Evolutionary conservation across 2,888 invertebrate genomes (phyloP).

Genomic region (Lycocerus yunnanus): DNA sequence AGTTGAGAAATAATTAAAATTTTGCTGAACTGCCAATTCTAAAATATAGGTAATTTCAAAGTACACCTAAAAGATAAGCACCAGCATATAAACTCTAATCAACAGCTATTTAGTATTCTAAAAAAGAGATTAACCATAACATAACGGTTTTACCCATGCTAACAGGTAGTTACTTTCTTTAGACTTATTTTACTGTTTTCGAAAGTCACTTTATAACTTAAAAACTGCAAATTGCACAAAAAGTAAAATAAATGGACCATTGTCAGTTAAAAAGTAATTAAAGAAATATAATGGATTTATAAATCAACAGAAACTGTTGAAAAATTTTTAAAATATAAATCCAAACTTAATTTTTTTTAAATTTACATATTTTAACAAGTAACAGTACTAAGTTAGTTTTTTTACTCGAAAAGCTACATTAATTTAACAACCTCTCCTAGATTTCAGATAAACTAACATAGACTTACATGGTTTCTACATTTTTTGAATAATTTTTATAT

Average conservation of each 20-base stretch:
- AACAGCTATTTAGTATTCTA: slow-evolving; percentile 7
- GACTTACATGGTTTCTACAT: not conserved
- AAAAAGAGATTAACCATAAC: slow-evolving; percentile 7
- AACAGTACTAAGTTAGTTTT: not conserved
- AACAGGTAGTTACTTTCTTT: slow-evolving; percentile 6
- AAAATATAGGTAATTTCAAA: not conserved
- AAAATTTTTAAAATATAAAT: not conserved
- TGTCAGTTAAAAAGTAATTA: not conserved
- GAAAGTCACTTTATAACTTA: slow-evolving; percentile 1
- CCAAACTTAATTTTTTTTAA: not conserved
- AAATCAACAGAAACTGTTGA: not conserved
- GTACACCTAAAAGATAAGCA: not conserved
- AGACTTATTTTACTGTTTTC: slow-evolving; percentile 1
- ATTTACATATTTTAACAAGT: not conserved
- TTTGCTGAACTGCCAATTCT: not conserved
- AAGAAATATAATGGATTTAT: not conserved
- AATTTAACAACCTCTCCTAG: not conserved
- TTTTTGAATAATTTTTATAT: not conserved
- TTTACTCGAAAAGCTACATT: not conserved
- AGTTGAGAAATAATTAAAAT: not conserved
- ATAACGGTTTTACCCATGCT: slow-evolving; percentile 7
- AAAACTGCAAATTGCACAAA: not conserved
- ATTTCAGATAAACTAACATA: not conserved
- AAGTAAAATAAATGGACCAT: not conserved
- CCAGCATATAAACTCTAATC: not conserved